phyloP scores from a whole-genome alignment of 2,888 invertebrate species.

The Hydrotaea diabolus region DNA sequence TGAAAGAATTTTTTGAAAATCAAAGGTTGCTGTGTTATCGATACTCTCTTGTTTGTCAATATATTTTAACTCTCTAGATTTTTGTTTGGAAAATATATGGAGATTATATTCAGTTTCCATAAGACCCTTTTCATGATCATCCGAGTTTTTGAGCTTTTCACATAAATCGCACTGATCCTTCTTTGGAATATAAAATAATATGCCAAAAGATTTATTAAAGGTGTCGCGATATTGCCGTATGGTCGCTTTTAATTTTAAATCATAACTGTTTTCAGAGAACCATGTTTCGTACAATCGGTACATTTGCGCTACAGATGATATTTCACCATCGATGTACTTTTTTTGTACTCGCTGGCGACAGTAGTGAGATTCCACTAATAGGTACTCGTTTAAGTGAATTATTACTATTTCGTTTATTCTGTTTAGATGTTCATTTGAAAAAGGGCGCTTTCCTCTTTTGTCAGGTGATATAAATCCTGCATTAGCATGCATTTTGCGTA shows the following conservation, averaged over 20 bases:
- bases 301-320: constrained; percentile 49
- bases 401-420: constrained; percentile 40
- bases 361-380: constrained; percentile 51
- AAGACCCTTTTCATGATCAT: constrained; percentile 19
- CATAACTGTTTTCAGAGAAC: constrained; percentile 38
- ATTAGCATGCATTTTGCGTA: too few relatives aligned
- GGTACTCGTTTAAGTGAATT: constrained; percentile 42
- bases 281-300: constrained; percentile 51
- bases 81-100: constrained; percentile 29
- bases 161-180: constrained; percentile 42
- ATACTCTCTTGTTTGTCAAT: constrained; percentile 28
- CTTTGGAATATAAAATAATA: constrained; percentile 19
- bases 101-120: constrained; percentile 15
- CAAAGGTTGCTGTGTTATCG: constrained; percentile 39
- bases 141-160: constrained; percentile 42
- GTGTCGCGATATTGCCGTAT: constrained; percentile 48
- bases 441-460: too few relatives aligned
- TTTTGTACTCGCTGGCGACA: constrained; percentile 50
- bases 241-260: constrained; percentile 42
- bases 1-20: constrained; percentile 52
- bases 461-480: too few relatives aligned
- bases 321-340: constrained; percentile 45
- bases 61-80: constrained; percentile 24
- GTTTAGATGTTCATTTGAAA: too few relatives aligned
- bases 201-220: constrained; percentile 41